These are phyloP conservation scores for Coregonus clupeaformis DNA, from an alignment of 2,113 vertebrate genomes.

Conservation along the genomic window DNA sequence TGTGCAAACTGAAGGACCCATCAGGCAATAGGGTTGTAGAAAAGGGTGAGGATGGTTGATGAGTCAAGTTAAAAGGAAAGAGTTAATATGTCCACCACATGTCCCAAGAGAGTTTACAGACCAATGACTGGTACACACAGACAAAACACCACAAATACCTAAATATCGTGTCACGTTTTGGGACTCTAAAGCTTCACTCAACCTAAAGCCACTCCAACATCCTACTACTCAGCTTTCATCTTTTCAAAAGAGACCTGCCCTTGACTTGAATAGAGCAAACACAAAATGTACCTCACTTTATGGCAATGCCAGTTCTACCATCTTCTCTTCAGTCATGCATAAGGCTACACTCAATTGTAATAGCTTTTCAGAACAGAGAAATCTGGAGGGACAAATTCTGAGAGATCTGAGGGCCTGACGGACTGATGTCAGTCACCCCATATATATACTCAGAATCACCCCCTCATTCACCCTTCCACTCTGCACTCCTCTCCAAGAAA, in stretches of 20 bases:
- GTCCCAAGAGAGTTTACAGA: constrained; percentile 10
- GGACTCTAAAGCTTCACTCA: constrained; percentile 44
- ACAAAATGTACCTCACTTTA: not conserved
- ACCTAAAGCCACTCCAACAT: constrained; percentile 14
- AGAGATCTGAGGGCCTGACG: constrained; percentile 27
- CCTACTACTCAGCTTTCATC: not conserved
- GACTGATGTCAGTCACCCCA: not conserved
- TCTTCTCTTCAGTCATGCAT: not conserved
- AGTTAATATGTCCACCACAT: too few species aligned
- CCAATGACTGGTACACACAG: not conserved
- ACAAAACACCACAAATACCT: constrained; percentile 38
- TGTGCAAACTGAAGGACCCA: too few species aligned
- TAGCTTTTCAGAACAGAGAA: not conserved
- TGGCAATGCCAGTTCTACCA: not conserved
- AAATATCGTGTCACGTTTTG: not conserved
- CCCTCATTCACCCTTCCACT: constrained; percentile 26
- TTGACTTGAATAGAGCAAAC: not conserved
- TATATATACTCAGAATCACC: too few species aligned
- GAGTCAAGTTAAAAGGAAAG: too few species aligned
- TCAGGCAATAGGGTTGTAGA: too few species aligned
- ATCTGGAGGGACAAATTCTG: constrained; percentile 42
- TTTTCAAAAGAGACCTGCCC: not conserved
- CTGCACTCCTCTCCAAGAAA: constrained; percentile 39
- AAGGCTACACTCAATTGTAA: constrained; percentile 1
- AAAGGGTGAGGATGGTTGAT: too few species aligned